These are phyloP conservation scores for Spodoptera exigua DNA, from an alignment of 2,888 invertebrate species.

Conservation along the genomic window DNA sequence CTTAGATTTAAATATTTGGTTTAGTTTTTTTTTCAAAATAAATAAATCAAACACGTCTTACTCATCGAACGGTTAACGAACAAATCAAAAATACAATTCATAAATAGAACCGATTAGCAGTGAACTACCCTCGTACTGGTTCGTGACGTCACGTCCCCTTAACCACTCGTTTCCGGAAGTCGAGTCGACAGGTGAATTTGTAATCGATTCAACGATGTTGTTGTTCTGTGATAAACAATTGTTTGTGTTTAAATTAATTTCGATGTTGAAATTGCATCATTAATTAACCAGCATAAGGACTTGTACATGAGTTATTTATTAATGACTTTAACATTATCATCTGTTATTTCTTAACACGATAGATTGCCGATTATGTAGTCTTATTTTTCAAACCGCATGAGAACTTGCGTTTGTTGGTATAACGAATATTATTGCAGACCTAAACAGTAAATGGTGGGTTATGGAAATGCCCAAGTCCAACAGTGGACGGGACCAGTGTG, in stretches of 20 bases:
- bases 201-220: conserved; percentile 40
- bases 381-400: no score
- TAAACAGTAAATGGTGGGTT: no score
- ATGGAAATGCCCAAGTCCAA: no score
- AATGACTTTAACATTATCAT: not conserved
- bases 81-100: conserved; percentile 9
- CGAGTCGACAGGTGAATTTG: conserved; percentile 51
- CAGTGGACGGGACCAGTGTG: no score
- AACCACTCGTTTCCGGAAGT: conserved; percentile 57
- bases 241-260: conserved; percentile 28
- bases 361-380: no score
- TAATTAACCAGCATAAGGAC: conserved; percentile 1
- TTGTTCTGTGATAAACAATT: conserved; percentile 26
- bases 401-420: no score
- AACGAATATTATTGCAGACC: no score
- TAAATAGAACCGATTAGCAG: conserved; percentile 34
- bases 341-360: no score
- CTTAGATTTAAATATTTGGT: no score
- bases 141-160: conserved; percentile 52
- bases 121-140: conserved; percentile 22
- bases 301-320: conserved; percentile 5
- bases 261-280: conserved; percentile 15
- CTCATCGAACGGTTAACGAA: no score
- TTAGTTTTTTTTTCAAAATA: no score
- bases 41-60: no score